Conservation (phyloP, 2,797 vertebrate genomes). For the Ciconia nigra region DNA sequence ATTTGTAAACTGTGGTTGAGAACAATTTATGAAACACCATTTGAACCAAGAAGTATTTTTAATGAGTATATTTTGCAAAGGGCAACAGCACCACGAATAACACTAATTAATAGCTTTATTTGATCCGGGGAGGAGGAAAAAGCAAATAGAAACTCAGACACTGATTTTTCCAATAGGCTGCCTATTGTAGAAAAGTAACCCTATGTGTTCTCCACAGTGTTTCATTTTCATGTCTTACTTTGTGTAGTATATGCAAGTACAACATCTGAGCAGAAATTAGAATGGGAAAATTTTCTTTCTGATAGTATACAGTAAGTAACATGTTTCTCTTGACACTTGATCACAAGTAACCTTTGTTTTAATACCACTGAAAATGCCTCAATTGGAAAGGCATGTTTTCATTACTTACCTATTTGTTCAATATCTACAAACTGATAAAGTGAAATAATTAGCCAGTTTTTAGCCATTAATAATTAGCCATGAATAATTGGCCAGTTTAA, state of each 20-base stretch:
- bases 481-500: background rate
- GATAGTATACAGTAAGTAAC: background rate
- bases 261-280: background rate
- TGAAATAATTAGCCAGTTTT: background rate
- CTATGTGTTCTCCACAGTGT: background rate
- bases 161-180: constrained; percentile 17
- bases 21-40: constrained; percentile 40
- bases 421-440: background rate
- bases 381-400: background rate
- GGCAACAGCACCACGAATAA: background rate
- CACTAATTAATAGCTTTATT: constrained; percentile 45
- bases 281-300: background rate
- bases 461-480: too few species aligned
- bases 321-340: background rate
- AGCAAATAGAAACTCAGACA: constrained; percentile 1
- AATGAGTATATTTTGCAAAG: constrained; percentile 42
- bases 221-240: background rate
- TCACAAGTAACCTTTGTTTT: background rate
- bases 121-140: background rate
- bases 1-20: constrained; percentile 23
- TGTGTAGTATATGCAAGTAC: background rate
- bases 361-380: background rate
- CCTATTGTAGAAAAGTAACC: background rate
- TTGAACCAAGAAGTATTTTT: constrained; percentile 43
- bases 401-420: background rate